phyloP scores from a whole-genome alignment of 2,888 invertebrate genomes.

The Leptinotarsa haldemani region DNA sequence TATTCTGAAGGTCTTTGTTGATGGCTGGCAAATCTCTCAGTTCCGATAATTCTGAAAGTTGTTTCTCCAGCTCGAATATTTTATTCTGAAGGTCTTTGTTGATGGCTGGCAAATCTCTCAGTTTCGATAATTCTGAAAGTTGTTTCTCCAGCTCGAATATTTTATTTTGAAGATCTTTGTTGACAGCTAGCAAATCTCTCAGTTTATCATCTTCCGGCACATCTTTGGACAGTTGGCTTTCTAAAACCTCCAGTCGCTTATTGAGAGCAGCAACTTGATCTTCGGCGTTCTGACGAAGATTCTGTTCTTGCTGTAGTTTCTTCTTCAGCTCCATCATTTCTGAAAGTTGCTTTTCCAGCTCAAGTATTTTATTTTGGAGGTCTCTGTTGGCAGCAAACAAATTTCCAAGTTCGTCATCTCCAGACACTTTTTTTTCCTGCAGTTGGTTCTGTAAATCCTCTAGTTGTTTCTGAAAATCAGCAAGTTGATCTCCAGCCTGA shows the following conservation, averaged over 20 bases:
- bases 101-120: neutral
- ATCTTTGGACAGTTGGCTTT: slow-evolving; percentile 25
- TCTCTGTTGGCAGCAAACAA: slow-evolving; percentile 21
- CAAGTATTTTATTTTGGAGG: slow-evolving; percentile 35
- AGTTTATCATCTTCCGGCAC: slow-evolving; percentile 27
- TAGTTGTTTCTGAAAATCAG: slow-evolving; percentile 27
- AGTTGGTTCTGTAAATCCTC: slow-evolving; percentile 29
- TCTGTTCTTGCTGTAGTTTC: slow-evolving; percentile 26
- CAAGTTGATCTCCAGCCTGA: slow-evolving; percentile 11
- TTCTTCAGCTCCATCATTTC: slow-evolving; percentile 12
- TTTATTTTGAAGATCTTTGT: slow-evolving; percentile 33
- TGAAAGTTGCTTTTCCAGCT: slow-evolving; percentile 29
- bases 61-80: slow-evolving; percentile 33
- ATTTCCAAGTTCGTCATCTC: slow-evolving; percentile 27
- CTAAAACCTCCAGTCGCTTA: slow-evolving; percentile 31
- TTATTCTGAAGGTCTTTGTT: slow-evolving; percentile 34
- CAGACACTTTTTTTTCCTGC: slow-evolving; percentile 7
- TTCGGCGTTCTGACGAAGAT: slow-evolving; percentile 17
- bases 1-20: slow-evolving; percentile 33
- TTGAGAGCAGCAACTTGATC: slow-evolving; percentile 12
- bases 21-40: neutral
- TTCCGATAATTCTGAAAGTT: slow-evolving; percentile 3
- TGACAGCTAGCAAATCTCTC: slow-evolving; percentile 17
- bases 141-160: slow-evolving; percentile 33
- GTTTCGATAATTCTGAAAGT: slow-evolving; percentile 10